Evolutionary conservation across 2,113 vertebrate genomes (phyloP).

Genomic region (Acanthisitta chloris): DNA sequence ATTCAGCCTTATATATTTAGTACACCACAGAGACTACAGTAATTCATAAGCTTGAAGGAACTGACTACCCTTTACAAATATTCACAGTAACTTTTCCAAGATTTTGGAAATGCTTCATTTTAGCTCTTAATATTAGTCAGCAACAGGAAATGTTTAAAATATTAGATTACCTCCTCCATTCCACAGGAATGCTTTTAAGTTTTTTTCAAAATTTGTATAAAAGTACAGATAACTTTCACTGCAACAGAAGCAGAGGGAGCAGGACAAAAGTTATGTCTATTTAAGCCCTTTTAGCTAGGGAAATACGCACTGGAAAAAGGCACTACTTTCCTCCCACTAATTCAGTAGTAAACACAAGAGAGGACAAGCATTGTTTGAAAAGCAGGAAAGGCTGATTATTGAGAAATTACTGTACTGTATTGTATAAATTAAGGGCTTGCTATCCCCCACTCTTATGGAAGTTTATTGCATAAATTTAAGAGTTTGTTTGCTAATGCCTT

Average conservation of each 20-base stretch:
- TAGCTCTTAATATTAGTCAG: neutral
- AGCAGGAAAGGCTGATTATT: neutral
- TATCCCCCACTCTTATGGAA: too few relatives aligned
- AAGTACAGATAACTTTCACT: neutral
- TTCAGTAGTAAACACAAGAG: neutral
- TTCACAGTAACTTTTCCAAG: neutral
- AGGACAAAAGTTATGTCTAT: neutral
- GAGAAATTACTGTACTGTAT: too few relatives aligned
- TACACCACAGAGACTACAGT: neutral
- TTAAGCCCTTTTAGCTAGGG: neutral
- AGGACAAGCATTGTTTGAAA: neutral
- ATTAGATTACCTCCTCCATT: neutral
- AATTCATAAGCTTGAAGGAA: neutral
- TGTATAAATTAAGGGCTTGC: too few relatives aligned
- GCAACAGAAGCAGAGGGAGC: neutral
- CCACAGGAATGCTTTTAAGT: neutral
- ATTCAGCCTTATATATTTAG: neutral
- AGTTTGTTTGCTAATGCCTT: too few relatives aligned
- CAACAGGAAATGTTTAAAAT: neutral
- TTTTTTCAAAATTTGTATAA: neutral
- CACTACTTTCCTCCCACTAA: neutral
- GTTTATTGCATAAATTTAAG: too few relatives aligned
- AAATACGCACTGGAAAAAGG: neutral
- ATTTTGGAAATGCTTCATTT: neutral
- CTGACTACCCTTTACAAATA: neutral